Evolutionary conservation across 2,113 vertebrate genomes (phyloP), one percentile per base, ranked within the genome.

Genomic region (Zapus hudsonius): DNA sequence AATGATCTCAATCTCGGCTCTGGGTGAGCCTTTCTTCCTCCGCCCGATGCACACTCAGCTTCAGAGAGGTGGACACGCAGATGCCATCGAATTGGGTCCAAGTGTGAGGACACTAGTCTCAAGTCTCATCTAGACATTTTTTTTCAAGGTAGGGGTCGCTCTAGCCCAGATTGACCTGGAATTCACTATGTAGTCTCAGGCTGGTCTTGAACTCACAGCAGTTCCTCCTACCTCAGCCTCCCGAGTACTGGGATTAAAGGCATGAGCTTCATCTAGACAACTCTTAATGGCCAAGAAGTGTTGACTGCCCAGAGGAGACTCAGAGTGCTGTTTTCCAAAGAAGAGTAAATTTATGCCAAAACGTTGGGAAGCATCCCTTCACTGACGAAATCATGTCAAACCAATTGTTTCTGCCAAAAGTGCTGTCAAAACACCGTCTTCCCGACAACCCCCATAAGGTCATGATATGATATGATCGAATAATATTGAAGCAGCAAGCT

Each of bases 61-160:
- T 79, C 1, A 19, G 27, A 27, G 22, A 31, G 23, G 36, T 13
- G 15, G n/a, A 13, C 17, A 1, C 1, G 0, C 2, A 9, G 31
- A 15, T 5, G 4, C 42, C 42, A 44, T 8, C 42, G 2, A 7
- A 7, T 36, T 1, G 10, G 29, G 25, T 0, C 9, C 1, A 31
- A 4, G 16, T 6, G 9, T 15, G 6, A 1, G 27, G 15, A 5
- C 3, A 0, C 29, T 25, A 9, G 7, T 12, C 29, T 1, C 8
- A 6, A 9, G 7, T 12, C 29, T 52, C 52, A 47, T 12, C 47
- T 47, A 47, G 47, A 47, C 47, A 47, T 47, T 12, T 47, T 12
- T 47, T 47, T n/a, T n/a, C n/a, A n/a, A n/a, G n/a, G n/a, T n/a
- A n/a, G n/a, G n/a, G n/a, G n/a, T n/a, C n/a, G n/a, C n/a, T n/a